Evolutionary conservation across 2,797 vertebrate genomes (phyloP), one percentile per base, ranked within the genome.

Genomic region (Syngnathus acus): DNA sequence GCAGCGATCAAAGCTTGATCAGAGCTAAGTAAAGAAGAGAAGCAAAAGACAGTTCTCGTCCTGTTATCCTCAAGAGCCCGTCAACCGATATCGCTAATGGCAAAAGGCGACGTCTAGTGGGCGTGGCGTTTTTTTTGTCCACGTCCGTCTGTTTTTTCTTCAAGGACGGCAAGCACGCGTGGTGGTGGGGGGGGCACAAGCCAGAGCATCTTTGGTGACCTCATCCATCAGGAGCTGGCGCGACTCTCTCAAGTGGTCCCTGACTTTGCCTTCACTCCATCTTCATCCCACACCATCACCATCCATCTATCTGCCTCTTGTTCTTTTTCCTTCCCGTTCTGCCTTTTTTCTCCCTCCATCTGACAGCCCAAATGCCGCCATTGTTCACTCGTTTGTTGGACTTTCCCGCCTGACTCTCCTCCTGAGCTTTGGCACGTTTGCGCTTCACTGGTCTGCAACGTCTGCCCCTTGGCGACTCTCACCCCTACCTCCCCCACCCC

Each of bases 311-410:
- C 70, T 39, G 68, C 70, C 69, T 68, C 58, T 58, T 68, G 73
- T 65, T 66, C 42, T 65, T 70, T 65, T 59, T 67, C 69, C 66
- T 76, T 82, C 78, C 69, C 2, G 4, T 16, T 47, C 45, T 47
- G 45, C 16, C 60, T n/a, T 53, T 51, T n/a, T 64, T 66, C 45
- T 39, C 68, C 39, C 39, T 45, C 39, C 69, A 78, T 88, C 81
- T 84, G 75, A 72, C 65, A 79, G 74, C 71, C 75, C 69, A 81
- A 86, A 81, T 88, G 82, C 80, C 74, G 75, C 80, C 81, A 86
- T 88, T 83, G 89, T 84, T 87, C 83, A 82, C 71, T 86, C 76
- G 72, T 90, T 89, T 87, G 86, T 81, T 81, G 78, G 74, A 82
- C 75, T 81, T 77, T 58, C 55, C 21, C 43, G 70, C 65, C 78